phyloP scores from a whole-genome alignment of 2,888 invertebrate species.

The Pollenia labialis region DNA sequence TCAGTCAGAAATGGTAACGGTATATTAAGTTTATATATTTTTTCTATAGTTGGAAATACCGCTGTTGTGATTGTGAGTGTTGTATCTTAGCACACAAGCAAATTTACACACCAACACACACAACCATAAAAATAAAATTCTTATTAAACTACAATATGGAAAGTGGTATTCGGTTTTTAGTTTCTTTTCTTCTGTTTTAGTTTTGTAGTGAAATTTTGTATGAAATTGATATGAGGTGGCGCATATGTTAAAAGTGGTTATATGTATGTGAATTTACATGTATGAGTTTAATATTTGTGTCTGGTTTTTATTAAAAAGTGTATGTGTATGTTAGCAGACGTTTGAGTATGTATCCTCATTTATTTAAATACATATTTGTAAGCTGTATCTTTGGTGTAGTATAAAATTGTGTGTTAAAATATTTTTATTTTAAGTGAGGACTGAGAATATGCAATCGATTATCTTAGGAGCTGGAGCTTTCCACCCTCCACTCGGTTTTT shows the following conservation, averaged over 20 bases:
- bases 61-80: conserved; percentile 1
- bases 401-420: not conserved
- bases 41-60: not conserved
- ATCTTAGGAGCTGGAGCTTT: too few species aligned
- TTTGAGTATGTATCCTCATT: not conserved
- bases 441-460: not conserved
- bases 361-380: conserved; percentile 3
- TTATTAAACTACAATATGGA: conserved; percentile 49
- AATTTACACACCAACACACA: not conserved
- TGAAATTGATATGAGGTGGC: conserved; percentile 48
- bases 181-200: not conserved
- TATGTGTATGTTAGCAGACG: not conserved
- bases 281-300: not conserved
- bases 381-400: not conserved
- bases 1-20: conserved; percentile 49
- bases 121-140: conserved; percentile 2
- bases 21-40: conserved; percentile 47
- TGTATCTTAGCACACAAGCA: not conserved
- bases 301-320: not conserved
- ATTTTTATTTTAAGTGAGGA: not conserved
- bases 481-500: too few species aligned
- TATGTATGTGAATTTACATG: not conserved
- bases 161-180: conserved; percentile 8
- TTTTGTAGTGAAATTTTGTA: conserved; percentile 21
- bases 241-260: conserved; percentile 40